Conservation (phyloP, 2,113 vertebrate species). For the Uria lomvia region DNA sequence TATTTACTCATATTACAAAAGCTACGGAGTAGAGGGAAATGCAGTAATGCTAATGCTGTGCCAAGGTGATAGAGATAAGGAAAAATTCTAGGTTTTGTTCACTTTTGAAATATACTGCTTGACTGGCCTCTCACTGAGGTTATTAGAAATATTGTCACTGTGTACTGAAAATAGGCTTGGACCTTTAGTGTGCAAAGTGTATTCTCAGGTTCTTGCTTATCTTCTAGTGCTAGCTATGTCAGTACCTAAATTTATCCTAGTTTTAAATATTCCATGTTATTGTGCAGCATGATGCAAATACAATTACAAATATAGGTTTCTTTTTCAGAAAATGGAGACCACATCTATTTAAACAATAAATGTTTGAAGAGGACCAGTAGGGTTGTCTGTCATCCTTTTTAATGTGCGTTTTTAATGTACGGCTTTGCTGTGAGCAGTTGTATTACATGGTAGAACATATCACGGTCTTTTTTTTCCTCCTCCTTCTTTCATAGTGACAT, state of each 20-base stretch:
- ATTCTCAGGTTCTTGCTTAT: neutral
- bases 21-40: neutral
- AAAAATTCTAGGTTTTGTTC: neutral
- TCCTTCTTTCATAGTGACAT: neutral
- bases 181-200: neutral
- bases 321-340: neutral
- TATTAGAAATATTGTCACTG: neutral
- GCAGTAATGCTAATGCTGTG: neutral
- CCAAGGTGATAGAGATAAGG: neutral
- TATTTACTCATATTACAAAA: neutral
- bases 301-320: neutral
- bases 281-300: neutral
- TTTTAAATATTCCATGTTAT: neutral
- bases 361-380: neutral
- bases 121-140: neutral
- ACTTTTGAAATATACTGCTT: neutral
- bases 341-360: neutral
- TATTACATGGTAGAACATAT: neutral
- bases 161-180: neutral
- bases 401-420: neutral
- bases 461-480: neutral
- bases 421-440: neutral
- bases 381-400: neutral
- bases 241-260: neutral
- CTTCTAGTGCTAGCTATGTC: neutral